Percentiles rank a stretch among this genome's conserved stretches.
phyloP scores from a whole-genome alignment of 2,797 vertebrate species.

The Sphenodon punctatus region DNA sequence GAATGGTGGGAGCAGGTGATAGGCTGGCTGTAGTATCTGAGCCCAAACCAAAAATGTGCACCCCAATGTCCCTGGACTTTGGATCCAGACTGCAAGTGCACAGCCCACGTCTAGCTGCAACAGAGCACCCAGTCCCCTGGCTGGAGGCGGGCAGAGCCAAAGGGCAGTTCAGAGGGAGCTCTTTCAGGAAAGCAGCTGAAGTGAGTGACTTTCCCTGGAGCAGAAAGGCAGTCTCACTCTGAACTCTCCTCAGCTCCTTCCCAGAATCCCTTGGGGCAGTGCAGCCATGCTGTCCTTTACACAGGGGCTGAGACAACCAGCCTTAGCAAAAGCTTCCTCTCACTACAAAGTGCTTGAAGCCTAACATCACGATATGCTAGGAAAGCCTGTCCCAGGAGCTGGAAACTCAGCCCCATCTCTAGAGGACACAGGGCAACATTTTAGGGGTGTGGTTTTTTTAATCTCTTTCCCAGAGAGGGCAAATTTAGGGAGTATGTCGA shows the following conservation, averaged over 20 bases:
- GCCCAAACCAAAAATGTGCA: not conserved
- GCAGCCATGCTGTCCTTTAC: not conserved
- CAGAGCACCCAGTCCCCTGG: not conserved
- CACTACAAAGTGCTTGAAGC: not conserved
- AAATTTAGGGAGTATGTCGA: conserved; percentile 29
- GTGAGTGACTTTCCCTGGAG: not conserved
- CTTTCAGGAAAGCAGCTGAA: not conserved
- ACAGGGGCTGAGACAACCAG: not conserved
- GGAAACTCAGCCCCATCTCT: not conserved
- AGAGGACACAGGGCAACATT: not conserved
- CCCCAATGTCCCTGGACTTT: not conserved
- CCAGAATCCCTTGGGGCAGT: not conserved
- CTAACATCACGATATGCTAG: not conserved
- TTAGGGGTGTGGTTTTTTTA: not conserved
- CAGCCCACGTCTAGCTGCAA: not conserved
- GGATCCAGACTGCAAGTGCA: not conserved
- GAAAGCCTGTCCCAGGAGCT: not conserved
- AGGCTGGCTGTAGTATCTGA: not conserved
- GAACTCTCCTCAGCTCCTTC: not conserved
- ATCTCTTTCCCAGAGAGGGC: not conserved
- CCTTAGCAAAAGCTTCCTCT: not conserved
- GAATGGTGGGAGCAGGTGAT: no score
- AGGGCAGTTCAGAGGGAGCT: not conserved
- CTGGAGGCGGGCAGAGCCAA: not conserved
- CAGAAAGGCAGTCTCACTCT: no score